Evolutionary conservation across 2,888 invertebrate genomes (phyloP), one percentile per base, ranked within the genome.

Genomic region (Archips crataeganus): DNA sequence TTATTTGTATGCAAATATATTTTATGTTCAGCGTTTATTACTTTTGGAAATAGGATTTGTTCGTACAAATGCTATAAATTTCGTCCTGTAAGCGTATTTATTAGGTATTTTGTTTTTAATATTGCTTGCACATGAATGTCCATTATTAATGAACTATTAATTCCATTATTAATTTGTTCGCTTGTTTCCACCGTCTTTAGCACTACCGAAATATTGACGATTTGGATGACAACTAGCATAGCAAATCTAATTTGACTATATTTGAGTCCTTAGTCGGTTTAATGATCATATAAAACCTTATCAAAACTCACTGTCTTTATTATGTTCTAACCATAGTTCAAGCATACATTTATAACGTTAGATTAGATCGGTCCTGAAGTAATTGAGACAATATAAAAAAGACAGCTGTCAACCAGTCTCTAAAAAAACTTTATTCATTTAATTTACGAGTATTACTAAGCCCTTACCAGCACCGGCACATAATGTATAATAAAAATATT

Each of bases 1-100:
- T 65, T 74, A 70, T 74, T 69, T 71, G 67, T 66, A 71, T 76
- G 70, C 69, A 70, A 75, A 75, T 70, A 67, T 71, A 69, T 72
- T 71, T 73, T 73, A 72, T 70, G 69, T 67, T 75, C 65, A 68
- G 51, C 71, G 74, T 75, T 75, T 77, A 75, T 74, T 76, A 71
- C 75, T 62, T 77, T 70, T 71, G 64, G 70, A 72, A 76, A 77
- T 73, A 72, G 75, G 69, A 51, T 70, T 74, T 69, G 73, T 69
- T 75, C 70, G 64, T 59, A 62, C 66, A 75, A 72, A 71, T 65
- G 60, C 60, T 54, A 70, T 68, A 70, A 42, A 70, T 70, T 54
- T 72, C 54, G 36, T 54, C 34, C 51, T 73, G 59, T 42, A 73
- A 64, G 59, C 68, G 54, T 62, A 67, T 72, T 67, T 72, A 67